Evolutionary conservation across 1,140 invertebrate genomes (phyloP), one percentile per base, ranked within the genome.

Genomic region (Brachionus paranguensis): DNA sequence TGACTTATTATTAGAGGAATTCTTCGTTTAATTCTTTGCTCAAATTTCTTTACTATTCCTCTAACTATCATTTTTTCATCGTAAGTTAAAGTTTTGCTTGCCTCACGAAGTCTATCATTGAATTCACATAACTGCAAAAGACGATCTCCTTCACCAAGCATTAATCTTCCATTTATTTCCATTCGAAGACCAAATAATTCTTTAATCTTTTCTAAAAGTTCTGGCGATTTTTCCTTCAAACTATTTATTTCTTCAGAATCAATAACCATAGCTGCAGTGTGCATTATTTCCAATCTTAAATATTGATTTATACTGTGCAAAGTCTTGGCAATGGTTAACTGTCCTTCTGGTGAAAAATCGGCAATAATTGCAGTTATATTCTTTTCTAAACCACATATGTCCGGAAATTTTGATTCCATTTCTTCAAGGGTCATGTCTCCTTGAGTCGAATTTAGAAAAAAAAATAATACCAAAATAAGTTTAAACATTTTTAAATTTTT

Each of bases 271-370:
- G n/a, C 1, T 8, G 72, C 72, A 10, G 72, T 50, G 10, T 76
- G 72, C 12, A 50, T 76, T 5, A 50, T 47, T 76, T 76, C 72
- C 3, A 76, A 11, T 7, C 43, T 47, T 27, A 76, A n/a, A 76
- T 76, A 76, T 76, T 76, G 72, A 50, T 76, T 76, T 11, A 76
- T 47, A 53, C 72, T 76, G 17, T 76, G 43, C 17, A 76, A 24
- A 12, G 43, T 50, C 14, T 76, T 33, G 47, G n/a, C 27, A 20
- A 76, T 76, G 5, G 45, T 50, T 7, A 50, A 8, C 14, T 76
- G 72, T 11, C 43, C 43, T 17, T 76, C 43, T 47, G 72, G 43
- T 5, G 20, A 50, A 17, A 76, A 76, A 50, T 27, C 41, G 47
- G n/a, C 72, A 12, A 76, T 50, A 3, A 76, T 37, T 76, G 17